These are phyloP conservation scores for Laodelphax striatellus DNA, from an alignment of 1,140 invertebrate species.

Conservation along the genomic window DNA sequence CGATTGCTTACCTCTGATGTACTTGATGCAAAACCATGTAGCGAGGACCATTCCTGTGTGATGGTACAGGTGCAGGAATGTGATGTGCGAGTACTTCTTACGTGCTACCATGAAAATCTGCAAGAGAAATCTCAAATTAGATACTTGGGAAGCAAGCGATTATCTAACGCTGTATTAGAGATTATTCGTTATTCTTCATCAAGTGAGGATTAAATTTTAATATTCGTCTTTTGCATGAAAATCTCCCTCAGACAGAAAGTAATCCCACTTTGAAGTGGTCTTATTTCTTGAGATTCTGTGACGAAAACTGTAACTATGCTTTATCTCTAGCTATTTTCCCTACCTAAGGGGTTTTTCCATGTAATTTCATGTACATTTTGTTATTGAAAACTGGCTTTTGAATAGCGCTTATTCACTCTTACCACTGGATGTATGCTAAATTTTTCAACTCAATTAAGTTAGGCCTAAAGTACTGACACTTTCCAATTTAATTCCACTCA, in stretches of 20 bases:
- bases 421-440: too few relatives aligned
- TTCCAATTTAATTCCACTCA: too few relatives aligned
- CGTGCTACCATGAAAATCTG: conserved; percentile 68
- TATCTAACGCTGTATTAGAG: neutral
- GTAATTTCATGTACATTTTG: too few relatives aligned
- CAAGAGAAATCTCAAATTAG: conserved; percentile 13
- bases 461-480: too few relatives aligned
- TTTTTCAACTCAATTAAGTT: too few relatives aligned
- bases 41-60: conserved; percentile 53
- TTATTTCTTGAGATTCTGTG: conserved; percentile 36
- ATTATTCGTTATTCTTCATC: neutral
- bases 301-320: too few relatives aligned
- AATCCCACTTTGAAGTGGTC: conserved; percentile 10
- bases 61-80: conserved; percentile 64
- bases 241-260: neutral
- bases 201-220: neutral
- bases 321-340: too few relatives aligned
- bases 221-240: neutral
- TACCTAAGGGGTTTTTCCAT: too few relatives aligned
- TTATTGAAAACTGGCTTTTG: too few relatives aligned
- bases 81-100: conserved; percentile 65
- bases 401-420: too few relatives aligned
- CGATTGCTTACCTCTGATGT: conserved; percentile 31
- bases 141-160: neutral
- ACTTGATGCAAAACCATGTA: conserved; percentile 44